Evolutionary conservation across 1,140 invertebrate genomes (phyloP), one percentile per base, ranked within the genome.

Genomic region (Probaryconus sp.): DNA sequence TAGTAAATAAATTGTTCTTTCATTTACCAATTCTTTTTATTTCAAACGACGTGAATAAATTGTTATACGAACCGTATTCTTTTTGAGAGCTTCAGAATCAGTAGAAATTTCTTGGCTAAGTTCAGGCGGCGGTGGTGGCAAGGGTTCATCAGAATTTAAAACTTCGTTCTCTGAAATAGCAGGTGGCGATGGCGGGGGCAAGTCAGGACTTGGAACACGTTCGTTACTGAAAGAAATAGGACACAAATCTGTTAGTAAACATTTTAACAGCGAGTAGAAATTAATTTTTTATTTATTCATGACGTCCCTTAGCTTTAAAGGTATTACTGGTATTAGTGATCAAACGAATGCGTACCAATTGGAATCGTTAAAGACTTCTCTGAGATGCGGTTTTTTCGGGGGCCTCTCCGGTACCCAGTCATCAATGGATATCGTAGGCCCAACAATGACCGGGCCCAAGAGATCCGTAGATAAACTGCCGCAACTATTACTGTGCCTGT

Each of bases 341-440:
- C 14, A 31, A 35, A 9, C 16, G 14, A 48, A 72, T n/a, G 50
- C 63, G 4, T 42, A 75, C 65, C 55, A 31, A 18, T 58, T 65
- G 0, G 2, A 24, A 6, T 65, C 60, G 11, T 20, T 11, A 11
- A 69, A 89, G 7, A 85, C 87, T 17, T 84, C 88, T 76, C 92
- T 79, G n/a, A 93, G 78, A 77, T 93, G 91, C 0, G 93, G 92
- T 81, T 94, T 94, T 83, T 95, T 95, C 6, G 91, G 91, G 1
- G 91, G 91, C 48, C 91, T 85, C 71, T 94, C 93, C 0, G 93
- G 93, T 0, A 92, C 91, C 90, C 91, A 93, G 67, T 92, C 91
- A 58, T 92, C 92, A 9, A 92, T 85, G 0, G 90, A 91, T 68
- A 92, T 92, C 0, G 90, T 87, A 0, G 90, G 90, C 1, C 92